A percentile compares a stretch with the other conserved stretches of the same genome.
phyloP scores from a whole-genome alignment of 1,140 invertebrate species.

The Lasioglossum albipes region DNA sequence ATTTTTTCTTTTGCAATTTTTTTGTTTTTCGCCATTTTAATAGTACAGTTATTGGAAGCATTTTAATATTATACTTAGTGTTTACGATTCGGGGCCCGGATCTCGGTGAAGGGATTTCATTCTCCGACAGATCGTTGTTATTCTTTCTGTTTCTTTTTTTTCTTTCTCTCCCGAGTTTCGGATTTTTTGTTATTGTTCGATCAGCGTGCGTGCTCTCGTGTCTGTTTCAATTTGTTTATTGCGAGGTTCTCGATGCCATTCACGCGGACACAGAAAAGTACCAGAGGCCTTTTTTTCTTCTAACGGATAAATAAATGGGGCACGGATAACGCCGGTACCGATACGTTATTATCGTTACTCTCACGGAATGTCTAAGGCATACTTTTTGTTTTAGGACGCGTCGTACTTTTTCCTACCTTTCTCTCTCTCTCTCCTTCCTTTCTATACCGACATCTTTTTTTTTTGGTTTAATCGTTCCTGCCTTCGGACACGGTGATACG shows the following conservation, averaged over 20 bases:
- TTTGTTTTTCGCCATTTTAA: constrained; percentile 44
- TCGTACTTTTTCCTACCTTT: not conserved
- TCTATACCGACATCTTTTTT: not conserved
- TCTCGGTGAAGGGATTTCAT: constrained; percentile 61
- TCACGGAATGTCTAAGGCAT: constrained; percentile 44
- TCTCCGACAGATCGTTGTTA: too few relatives aligned
- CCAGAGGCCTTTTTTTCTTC: constrained; percentile 32
- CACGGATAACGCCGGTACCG: not conserved
- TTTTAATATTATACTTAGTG: constrained; percentile 74
- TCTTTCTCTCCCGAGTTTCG: not conserved
- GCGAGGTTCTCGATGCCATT: constrained; percentile 57
- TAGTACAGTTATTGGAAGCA: constrained; percentile 79
- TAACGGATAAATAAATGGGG: constrained; percentile 23
- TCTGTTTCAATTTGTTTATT: constrained; percentile 30
- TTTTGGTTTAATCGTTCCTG: too few relatives aligned
- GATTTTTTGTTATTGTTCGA: too few relatives aligned
- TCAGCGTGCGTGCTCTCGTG: not conserved
- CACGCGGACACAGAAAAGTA: constrained; percentile 20
- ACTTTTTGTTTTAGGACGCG: not conserved
- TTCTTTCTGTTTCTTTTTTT: not conserved
- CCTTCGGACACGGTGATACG: constrained; percentile 1
- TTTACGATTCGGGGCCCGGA: constrained; percentile 60
- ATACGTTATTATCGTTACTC: not conserved
- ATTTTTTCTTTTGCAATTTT: constrained; percentile 25
- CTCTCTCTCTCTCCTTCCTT: not conserved